These are phyloP conservation scores for Nomada goodeniana DNA, from an alignment of 2,888 invertebrate genomes.

Conservation along the genomic window DNA sequence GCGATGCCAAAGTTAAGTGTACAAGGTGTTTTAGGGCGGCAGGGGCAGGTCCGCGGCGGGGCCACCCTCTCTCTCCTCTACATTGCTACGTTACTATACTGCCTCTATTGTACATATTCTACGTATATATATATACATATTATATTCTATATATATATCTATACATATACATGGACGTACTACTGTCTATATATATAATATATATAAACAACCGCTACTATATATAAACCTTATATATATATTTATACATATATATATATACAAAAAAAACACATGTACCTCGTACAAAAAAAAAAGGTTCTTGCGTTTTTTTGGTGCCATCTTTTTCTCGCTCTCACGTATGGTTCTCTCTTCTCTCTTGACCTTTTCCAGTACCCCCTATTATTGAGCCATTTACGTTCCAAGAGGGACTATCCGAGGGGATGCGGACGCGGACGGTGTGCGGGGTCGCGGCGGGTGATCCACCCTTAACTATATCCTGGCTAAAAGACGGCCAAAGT, in stretches of 20 bases:
- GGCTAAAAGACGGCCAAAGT: conserved; percentile 92
- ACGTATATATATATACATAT: conserved; percentile 77
- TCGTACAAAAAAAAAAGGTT: conserved; percentile 77
- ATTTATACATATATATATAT: conserved; percentile 65
- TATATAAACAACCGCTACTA: conserved; percentile 64
- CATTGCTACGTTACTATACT: conserved; percentile 82
- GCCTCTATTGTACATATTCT: conserved; percentile 83
- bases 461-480: conserved; percentile 91
- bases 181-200: conserved; percentile 75
- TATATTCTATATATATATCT: conserved; percentile 72
- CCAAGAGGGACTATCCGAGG: conserved; percentile 93
- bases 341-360: conserved; percentile 86
- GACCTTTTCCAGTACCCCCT: conserved; percentile 90
- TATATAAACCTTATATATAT: conserved; percentile 53
- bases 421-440: conserved; percentile 92
- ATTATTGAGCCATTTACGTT: conserved; percentile 94
- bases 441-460: conserved; percentile 93
- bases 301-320: conserved; percentile 84
- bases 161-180: conserved; percentile 76
- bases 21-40: conserved; percentile 78
- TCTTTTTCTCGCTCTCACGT: conserved; percentile 87
- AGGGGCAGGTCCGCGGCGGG: conserved; percentile 80
- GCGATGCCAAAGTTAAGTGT: conserved; percentile 71
- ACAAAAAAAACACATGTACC: conserved; percentile 73
- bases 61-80: conserved; percentile 81